Percentiles rank a stretch among this genome's conserved stretches.
Evolutionary conservation across 2,888 invertebrate species (phyloP).

Genomic region (Nephrotoma guestfalica): DNA sequence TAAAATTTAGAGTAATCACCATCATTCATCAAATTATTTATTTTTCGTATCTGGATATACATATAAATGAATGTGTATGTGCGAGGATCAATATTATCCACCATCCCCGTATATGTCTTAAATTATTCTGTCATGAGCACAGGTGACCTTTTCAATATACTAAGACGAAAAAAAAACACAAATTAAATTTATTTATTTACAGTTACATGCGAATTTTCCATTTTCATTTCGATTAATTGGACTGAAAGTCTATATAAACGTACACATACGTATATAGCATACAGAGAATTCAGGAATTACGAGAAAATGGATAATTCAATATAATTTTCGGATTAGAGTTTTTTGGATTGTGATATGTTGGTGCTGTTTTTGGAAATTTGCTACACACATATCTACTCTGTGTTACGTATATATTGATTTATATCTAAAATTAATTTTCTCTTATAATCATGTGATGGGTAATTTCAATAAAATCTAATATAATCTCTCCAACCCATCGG

Average conservation of each 20-base stretch:
- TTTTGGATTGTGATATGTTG: not conserved
- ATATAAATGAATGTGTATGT: not conserved
- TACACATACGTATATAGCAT: not conserved
- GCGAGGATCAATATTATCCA: not conserved
- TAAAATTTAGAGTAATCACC: not conserved
- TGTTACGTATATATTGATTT: not conserved
- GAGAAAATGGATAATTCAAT: not conserved
- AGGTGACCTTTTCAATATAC: not conserved
- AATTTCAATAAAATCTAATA: not conserved
- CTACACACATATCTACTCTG: not conserved
- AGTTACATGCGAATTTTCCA: not conserved
- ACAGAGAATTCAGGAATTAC: not conserved
- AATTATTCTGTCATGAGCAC: not conserved
- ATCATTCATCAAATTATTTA: not conserved
- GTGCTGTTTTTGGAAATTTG: not conserved
- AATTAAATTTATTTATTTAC: not conserved
- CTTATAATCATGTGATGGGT: not conserved
- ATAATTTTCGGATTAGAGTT: not conserved
- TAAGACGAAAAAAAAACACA: not conserved
- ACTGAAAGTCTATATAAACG: not conserved
- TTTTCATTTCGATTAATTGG: not conserved
- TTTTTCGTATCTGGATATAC: not conserved
- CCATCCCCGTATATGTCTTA: not conserved
- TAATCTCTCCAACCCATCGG: not conserved
- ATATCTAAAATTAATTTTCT: not conserved